Base-by-base conservation (phyloP, 2,888 invertebrate genomes). In the Melanchra persicariae region DNA sequence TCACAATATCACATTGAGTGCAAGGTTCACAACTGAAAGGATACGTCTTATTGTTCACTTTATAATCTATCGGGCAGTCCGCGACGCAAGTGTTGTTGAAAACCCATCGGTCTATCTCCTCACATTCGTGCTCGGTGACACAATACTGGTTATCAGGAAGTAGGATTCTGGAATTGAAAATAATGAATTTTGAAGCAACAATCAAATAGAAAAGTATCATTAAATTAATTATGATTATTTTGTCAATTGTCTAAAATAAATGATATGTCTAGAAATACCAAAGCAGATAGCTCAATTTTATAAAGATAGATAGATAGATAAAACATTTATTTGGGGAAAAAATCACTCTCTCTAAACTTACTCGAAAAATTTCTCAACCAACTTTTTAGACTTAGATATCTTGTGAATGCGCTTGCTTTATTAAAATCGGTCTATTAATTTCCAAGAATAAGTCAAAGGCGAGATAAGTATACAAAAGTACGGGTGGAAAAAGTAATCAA, bases 61-160 rank as follows among this genome's bases (percentile, higher is more conserved):
- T 79, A 49, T 90, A 93, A 54, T 91, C 90, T 2, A 90, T 59
- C 0, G 95, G 94, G 66, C 95, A 96, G 15, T 89, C 86, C 2
- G 90, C 88, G 4, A 97, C 91, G 90, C 98, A 99, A 30, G 96
- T 92, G 6, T 96, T 95, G n/a, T 97, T 94, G 90, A 97, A 97
- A 0, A 96, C 91, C 92, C 97, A 97, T 88, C 96, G 97, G 0
- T 84, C 85, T 2, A 96, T 83, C 0, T 88, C 74, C 0, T 89
- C 85, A 87, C 99, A 99, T 88, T 98, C 97, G 0, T 96, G 91
- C 60, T 94, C 93, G 0, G 97, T 97, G 40, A 99, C 94, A 88
- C 99, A 99, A 61, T 98, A 96, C 61, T 97, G 95, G 68, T 96
- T 95, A 22, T 87, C 91, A 9, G 96, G 92, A 73, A 97, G 96